Conservation (phyloP, 2,797 vertebrate genomes). For the Gallinago solitaria region DNA sequence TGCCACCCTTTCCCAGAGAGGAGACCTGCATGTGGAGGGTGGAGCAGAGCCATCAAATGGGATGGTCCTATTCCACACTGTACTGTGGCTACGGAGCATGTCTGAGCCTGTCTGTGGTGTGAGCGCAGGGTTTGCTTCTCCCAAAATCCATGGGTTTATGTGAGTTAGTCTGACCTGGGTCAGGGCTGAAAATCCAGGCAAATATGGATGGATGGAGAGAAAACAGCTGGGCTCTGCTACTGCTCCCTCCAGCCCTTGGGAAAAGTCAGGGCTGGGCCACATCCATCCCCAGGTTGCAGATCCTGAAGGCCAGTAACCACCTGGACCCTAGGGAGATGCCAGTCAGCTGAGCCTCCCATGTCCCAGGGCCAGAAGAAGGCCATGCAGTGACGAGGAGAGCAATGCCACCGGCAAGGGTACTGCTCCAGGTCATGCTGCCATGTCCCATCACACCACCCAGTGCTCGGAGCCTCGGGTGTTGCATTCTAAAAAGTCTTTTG, state of each 20-base stretch:
- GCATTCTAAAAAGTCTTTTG: background rate
- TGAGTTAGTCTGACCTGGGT: background rate
- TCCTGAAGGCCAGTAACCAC: background rate
- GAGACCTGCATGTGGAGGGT: fast-evolving
- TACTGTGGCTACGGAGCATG: background rate
- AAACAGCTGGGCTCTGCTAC: background rate
- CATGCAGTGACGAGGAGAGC: background rate
- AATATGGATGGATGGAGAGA: fast-evolving
- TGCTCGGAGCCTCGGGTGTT: background rate
- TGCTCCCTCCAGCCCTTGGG: background rate
- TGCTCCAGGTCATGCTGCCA: background rate
- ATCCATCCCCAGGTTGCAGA: background rate
- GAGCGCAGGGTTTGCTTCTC: background rate
- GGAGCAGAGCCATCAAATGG: background rate
- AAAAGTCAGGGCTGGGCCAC: background rate
- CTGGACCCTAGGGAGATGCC: background rate
- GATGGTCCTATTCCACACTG: background rate
- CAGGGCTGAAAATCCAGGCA: background rate
- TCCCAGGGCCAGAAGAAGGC: background rate
- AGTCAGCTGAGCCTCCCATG: fast-evolving
- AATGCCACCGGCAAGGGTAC: background rate
- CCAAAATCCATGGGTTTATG: background rate
- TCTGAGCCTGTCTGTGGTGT: background rate
- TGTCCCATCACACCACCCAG: fast-evolving
- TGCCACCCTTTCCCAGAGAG: background rate